These are phyloP conservation scores for Heliconius aoede DNA, from an alignment of 2,888 invertebrate species.

Conservation along the genomic window DNA sequence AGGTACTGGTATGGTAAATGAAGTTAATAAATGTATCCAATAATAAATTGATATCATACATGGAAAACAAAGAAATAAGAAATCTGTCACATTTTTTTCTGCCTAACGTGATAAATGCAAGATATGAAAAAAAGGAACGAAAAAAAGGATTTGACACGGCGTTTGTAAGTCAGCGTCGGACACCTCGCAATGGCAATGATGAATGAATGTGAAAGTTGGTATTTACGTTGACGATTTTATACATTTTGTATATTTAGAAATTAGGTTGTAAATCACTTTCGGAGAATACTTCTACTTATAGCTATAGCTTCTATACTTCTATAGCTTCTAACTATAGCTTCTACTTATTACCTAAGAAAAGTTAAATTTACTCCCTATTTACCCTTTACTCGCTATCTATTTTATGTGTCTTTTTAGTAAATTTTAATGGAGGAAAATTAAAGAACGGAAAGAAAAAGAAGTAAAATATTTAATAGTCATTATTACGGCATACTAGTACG, in stretches of 20 bases:
- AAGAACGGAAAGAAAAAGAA: background rate
- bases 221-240: background rate
- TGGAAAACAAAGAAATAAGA: background rate
- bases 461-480: background rate
- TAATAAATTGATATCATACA: background rate
- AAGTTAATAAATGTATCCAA: background rate
- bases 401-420: no score
- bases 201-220: slow-evolving; percentile 4
- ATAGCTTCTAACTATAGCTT: background rate
- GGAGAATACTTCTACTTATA: background rate
- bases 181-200: background rate
- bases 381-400: no score
- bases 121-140: background rate
- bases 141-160: background rate
- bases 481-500: background rate
- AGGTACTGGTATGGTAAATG: background rate
- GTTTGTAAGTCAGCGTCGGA: slow-evolving; percentile 5
- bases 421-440: background rate
- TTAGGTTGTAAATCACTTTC: background rate
- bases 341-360: background rate
- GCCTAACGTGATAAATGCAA: background rate
- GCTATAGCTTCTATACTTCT: background rate
- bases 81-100: background rate
- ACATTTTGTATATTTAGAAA: slow-evolving; percentile 2
- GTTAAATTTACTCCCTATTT: no score